A percentile compares a stretch with the other conserved stretches of the same genome.
Evolutionary conservation across 2,888 invertebrate genomes (phyloP).

Genomic region (Conus canariensis): DNA sequence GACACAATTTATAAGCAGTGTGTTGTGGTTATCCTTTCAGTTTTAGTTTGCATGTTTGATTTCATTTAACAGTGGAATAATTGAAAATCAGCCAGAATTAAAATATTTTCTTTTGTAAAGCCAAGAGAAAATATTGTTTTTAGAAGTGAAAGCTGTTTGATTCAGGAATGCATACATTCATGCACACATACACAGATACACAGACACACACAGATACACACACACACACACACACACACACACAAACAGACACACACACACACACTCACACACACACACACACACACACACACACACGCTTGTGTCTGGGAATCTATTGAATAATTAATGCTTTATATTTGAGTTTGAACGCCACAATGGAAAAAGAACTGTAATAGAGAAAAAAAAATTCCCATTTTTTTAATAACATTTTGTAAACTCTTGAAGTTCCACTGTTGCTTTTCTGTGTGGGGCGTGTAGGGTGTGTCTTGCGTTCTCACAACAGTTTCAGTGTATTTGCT

Average conservation of each 20-base stretch:
- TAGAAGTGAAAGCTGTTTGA: too few relatives aligned
- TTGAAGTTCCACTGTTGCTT: not conserved
- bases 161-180: not conserved
- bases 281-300: too few relatives aligned
- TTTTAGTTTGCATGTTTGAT: not conserved
- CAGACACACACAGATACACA: not conserved
- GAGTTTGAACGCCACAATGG: too few relatives aligned
- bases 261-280: not conserved
- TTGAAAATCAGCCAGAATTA: too few relatives aligned
- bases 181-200: not conserved
- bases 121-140: too few relatives aligned
- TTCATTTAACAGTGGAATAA: not conserved
- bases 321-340: too few relatives aligned
- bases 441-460: not conserved
- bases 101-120: too few relatives aligned
- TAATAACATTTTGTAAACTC: too few relatives aligned
- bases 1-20: not conserved
- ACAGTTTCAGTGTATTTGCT: slow-evolving; percentile 27
- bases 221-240: not conserved
- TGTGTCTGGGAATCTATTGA: too few relatives aligned
- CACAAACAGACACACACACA: not conserved
- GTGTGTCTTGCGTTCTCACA: not conserved
- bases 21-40: not conserved
- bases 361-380: too few relatives aligned
- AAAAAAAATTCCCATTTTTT: too few relatives aligned